Evolutionary conservation across 2,113 vertebrate species (phyloP), one percentile per base, ranked within the genome.

Genomic region (Pachycephala philippinensis): DNA sequence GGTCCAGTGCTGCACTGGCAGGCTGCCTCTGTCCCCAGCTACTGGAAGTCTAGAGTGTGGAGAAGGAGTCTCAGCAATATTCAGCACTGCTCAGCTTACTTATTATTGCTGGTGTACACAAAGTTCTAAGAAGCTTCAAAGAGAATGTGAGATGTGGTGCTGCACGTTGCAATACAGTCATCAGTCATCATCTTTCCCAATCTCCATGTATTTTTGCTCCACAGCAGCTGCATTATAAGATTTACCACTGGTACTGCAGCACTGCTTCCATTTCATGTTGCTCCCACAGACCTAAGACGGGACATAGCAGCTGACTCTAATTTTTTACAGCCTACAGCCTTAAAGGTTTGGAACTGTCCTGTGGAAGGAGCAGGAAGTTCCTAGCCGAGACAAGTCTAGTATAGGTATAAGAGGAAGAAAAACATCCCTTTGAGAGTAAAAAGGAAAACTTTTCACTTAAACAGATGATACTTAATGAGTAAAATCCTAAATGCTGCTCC

Each of bases 101-200:
- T 61, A 4, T 33, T 69, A 27, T 23, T 52, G 24, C 13, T 80
- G 37, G 16, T 9, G 17, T 22, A 42, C 53, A 23, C 11, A 5
- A 28, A 86, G 26, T 3, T 93, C 64, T 59, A 53, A 57, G 59
- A 28, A 92, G 59, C 20, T 60, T 31, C 20, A 47, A 28, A 64
- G 28, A 54, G 31, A 79, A 33, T 15, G 4, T 35, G 22, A 80
- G 59, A 60, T 1, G 1, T 4, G n/a, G 18, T 42, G 11, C 39
- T 20, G 18, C 21, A n/a, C 23, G 1, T 6, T 42, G 30, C 42
- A 70, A 22, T 19, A 28, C 0, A 2, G n/a, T n/a, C n/a, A 27
- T 77, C 45, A 5, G 9, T 50, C 9, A 2, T 44, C n/a, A 33
- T 85, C 54, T 61, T 56, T 14, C 35, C 20, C 26, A 24, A 0